Conservation (phyloP, 1,140 invertebrate genomes). For the Trissolcus basalis region DNA sequence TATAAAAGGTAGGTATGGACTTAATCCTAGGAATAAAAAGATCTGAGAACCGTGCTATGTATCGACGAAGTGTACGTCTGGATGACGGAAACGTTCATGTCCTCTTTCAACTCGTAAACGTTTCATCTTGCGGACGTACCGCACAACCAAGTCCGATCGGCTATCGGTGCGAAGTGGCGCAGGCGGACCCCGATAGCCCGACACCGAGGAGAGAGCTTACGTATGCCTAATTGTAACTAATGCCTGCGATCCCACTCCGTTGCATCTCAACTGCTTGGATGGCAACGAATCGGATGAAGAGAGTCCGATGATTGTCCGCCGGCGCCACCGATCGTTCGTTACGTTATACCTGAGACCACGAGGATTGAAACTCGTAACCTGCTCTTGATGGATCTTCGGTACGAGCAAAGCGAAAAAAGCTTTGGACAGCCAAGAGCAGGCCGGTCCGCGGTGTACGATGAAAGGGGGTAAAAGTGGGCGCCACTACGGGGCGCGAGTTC, state of each 20-base stretch:
- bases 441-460: slow-evolving; percentile 11
- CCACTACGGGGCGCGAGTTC: slow-evolving; percentile 40
- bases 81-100: slow-evolving; percentile 69
- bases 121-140: slow-evolving; percentile 72
- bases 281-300: slow-evolving; percentile 16
- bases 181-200: slow-evolving; percentile 61
- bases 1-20: slow-evolving; percentile 55
- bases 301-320: slow-evolving; percentile 46
- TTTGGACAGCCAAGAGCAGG: slow-evolving; percentile 9
- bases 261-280: slow-evolving; percentile 14
- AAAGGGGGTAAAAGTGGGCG: slow-evolving; percentile 18
- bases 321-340: slow-evolving; percentile 39
- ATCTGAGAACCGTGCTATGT: slow-evolving; percentile 48
- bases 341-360: too few relatives aligned
- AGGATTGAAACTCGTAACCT: not conserved
- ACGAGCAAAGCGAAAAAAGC: too few relatives aligned
- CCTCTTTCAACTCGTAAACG: too few relatives aligned
- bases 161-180: slow-evolving; percentile 56
- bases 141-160: slow-evolving; percentile 53
- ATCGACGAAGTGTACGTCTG: slow-evolving; percentile 62
- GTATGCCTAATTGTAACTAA: slow-evolving; percentile 47
- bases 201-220: slow-evolving; percentile 50
- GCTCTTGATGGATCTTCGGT: too few relatives aligned
- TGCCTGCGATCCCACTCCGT: slow-evolving; percentile 61
- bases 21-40: slow-evolving; percentile 46